Percentiles rank a stretch among this genome's conserved stretches.
Evolutionary conservation across 1,140 invertebrate genomes (phyloP).

Genomic region (Tribolium madens): DNA sequence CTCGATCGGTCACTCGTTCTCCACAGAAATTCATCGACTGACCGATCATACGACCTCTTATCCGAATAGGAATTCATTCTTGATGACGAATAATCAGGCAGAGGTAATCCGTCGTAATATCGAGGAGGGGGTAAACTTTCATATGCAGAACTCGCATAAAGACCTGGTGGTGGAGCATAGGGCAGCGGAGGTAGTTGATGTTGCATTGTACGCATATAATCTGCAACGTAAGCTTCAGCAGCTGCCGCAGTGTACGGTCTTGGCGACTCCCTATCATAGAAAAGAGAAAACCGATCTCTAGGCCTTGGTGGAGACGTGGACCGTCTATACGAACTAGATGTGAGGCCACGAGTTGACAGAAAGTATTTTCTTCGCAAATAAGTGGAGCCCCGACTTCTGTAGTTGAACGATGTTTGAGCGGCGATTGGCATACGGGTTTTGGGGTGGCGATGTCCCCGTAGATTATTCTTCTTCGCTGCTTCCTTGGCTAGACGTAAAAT

Average conservation of each 20-base stretch:
- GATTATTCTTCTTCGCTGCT: conserved; percentile 75
- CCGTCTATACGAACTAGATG: conserved; percentile 69
- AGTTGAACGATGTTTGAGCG: conserved; percentile 63
- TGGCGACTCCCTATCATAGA: conserved; percentile 64
- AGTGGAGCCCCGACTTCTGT: conserved; percentile 66
- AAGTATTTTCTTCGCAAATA: conserved; percentile 69
- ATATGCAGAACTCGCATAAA: conserved; percentile 73
- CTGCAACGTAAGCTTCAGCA: conserved; percentile 80
- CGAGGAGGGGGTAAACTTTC: conserved; percentile 79
- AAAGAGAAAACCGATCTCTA: conserved; percentile 61
- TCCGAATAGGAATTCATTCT: conserved; percentile 73
- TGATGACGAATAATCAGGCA: conserved; percentile 72
- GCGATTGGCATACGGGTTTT: conserved; percentile 66
- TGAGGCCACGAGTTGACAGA: conserved; percentile 66
- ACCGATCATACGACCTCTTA: conserved; percentile 87
- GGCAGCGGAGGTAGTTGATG: conserved; percentile 81
- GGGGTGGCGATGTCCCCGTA: conserved; percentile 69
- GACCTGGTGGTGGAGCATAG: conserved; percentile 73
- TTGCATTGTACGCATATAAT: conserved; percentile 86
- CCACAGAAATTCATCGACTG: conserved; percentile 91
- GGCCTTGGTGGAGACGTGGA: conserved; percentile 69
- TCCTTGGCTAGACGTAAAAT: conserved; percentile 92
- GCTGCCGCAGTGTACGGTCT: conserved; percentile 71
- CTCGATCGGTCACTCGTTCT: conserved; percentile 77
- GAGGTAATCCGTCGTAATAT: conserved; percentile 82